phyloP scores from a whole-genome alignment of 2,888 invertebrate genomes.

The Nymphalis polychloros region DNA sequence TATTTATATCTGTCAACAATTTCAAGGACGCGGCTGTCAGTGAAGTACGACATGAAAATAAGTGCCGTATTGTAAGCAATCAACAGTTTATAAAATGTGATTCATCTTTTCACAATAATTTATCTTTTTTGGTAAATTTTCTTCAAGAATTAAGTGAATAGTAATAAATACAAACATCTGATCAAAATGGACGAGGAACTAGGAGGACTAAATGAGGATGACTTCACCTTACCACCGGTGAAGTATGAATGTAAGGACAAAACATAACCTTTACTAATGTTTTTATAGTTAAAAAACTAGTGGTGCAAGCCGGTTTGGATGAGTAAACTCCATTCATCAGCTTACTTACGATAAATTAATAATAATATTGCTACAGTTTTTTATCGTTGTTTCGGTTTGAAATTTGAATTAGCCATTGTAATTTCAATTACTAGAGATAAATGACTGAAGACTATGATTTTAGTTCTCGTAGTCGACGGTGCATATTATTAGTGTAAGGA shows the following conservation, averaged over 20 bases:
- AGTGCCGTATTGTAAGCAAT: not conserved
- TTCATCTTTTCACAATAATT: not conserved
- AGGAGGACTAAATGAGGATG: constrained; percentile 81
- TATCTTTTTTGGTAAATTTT: not conserved
- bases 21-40: not conserved
- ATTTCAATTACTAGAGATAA: too few relatives aligned
- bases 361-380: too few relatives aligned
- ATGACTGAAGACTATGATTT: too few relatives aligned
- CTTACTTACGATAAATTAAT: too few relatives aligned
- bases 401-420: too few relatives aligned
- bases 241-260: constrained; percentile 91
- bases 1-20: not conserved
- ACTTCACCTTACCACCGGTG: constrained; percentile 83
- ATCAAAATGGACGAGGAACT: constrained; percentile 68
- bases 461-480: too few relatives aligned
- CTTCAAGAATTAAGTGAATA: too few relatives aligned
- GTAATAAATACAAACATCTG: not conserved
- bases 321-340: too few relatives aligned
- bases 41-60: not conserved
- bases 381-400: too few relatives aligned
- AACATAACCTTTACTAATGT: not conserved
- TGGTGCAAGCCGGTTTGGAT: too few relatives aligned
- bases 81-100: constrained; percentile 1
- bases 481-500: too few relatives aligned
- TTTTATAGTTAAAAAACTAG: not conserved